phyloP scores from a whole-genome alignment of 1,140 invertebrate genomes.

The Saxidomus purpurata region DNA sequence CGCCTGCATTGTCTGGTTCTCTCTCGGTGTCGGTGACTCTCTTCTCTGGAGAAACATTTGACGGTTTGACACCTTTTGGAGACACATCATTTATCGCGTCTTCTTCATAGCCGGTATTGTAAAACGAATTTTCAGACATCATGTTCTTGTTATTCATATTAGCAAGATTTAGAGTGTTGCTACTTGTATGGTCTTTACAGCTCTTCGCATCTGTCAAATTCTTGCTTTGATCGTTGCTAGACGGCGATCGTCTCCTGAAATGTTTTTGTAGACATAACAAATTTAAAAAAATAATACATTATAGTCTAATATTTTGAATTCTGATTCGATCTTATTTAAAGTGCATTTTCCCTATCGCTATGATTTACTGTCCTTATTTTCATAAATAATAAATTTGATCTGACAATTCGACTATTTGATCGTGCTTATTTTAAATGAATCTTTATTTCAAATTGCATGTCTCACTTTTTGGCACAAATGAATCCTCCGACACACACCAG shows the following conservation, averaged over 20 bases:
- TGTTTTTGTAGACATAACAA: too few species aligned
- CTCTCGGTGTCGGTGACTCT: too few species aligned
- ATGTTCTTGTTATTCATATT: background rate
- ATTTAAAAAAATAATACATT: too few species aligned
- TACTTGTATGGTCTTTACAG: background rate
- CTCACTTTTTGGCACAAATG: background rate
- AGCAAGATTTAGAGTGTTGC: background rate
- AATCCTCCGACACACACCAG: background rate
- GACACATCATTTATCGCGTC: background rate
- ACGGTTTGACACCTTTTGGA: background rate
- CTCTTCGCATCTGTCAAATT: background rate
- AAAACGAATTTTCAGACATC: background rate
- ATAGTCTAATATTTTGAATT: too few species aligned
- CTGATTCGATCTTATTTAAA: too few species aligned
- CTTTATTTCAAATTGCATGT: too few species aligned
- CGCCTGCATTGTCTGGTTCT: background rate
- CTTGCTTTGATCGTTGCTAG: background rate
- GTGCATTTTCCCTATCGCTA: too few species aligned
- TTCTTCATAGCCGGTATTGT: background rate
- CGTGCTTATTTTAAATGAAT: too few species aligned
- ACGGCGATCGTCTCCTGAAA: background rate
- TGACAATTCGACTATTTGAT: too few species aligned
- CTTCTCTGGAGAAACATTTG: background rate
- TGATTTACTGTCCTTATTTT: too few species aligned
- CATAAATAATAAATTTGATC: too few species aligned